phyloP scores from a whole-genome alignment of 23 tunicate species.

The Halocynthia aurantium region DNA sequence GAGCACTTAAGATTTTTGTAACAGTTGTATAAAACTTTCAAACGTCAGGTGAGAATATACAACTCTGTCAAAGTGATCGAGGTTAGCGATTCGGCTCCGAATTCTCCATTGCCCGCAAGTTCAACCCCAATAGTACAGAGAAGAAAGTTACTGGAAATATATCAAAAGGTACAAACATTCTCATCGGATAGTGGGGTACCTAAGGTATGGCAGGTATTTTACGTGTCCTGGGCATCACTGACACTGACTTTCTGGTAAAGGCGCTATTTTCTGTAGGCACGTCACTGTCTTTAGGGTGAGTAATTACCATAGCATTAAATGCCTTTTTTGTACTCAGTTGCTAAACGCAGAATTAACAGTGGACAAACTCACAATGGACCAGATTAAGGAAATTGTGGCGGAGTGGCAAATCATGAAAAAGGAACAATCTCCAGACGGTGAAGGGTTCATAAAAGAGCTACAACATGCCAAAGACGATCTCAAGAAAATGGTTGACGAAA shows the following conservation, averaged over 20 bases:
- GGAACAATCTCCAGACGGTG: slow-evolving; percentile 27
- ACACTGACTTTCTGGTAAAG: no score
- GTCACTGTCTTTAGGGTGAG: background rate
- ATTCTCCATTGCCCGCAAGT: slow-evolving; percentile 10
- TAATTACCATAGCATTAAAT: background rate
- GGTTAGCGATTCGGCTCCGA: slow-evolving; percentile 13
- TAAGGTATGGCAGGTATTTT: no score
- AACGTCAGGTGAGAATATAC: slow-evolving; percentile 11
- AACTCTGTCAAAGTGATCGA: slow-evolving; percentile 13
- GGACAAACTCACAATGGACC: slow-evolving; percentile 26
- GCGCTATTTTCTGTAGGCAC: no score
- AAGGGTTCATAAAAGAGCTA: background rate
- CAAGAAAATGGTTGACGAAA: slow-evolving; percentile 47
- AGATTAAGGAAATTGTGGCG: slow-evolving; percentile 34
- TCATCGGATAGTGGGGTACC: no score
- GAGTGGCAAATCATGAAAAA: slow-evolving; percentile 60
- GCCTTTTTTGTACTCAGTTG: slow-evolving; percentile 1
- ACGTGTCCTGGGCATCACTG: no score
- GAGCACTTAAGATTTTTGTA: no score
- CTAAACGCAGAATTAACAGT: slow-evolving; percentile 13
- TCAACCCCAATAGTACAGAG: slow-evolving; percentile 17
- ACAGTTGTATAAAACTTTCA: no score
- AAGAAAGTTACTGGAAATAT: slow-evolving; percentile 12
- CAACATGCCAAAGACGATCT: slow-evolving; percentile 49
- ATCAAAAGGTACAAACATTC: slow-evolving; percentile 4